phyloP scores from a whole-genome alignment of 2,113 vertebrate genomes.

The Camarhynchus parvulus region DNA sequence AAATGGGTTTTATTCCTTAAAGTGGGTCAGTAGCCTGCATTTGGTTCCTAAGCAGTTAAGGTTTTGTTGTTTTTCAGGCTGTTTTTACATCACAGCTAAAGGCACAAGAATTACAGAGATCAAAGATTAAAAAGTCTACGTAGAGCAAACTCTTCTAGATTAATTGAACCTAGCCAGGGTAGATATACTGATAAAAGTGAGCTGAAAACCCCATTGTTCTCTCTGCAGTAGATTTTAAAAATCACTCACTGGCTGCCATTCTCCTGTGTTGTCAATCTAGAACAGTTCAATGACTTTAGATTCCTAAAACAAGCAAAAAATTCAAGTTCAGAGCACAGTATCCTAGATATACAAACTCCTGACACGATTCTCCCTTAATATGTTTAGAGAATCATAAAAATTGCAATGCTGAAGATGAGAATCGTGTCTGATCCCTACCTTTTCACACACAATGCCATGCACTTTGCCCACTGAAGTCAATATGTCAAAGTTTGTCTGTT shows the following conservation, averaged over 20 bases:
- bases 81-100: background rate
- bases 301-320: background rate
- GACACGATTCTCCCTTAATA: background rate
- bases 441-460: background rate
- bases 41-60: background rate
- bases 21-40: background rate
- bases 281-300: background rate
- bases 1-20: background rate
- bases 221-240: background rate
- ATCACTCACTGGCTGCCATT: background rate
- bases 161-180: background rate
- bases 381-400: background rate
- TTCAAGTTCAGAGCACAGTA: background rate
- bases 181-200: background rate
- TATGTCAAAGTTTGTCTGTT: background rate
- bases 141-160: background rate
- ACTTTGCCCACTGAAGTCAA: background rate
- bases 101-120: background rate
- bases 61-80: background rate
- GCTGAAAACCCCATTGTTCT: background rate
- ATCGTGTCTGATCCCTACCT: background rate
- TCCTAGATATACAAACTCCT: background rate
- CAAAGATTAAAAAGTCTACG: background rate
- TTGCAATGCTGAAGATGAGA: background rate
- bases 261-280: background rate